Evolutionary conservation across 2,113 vertebrate genomes (phyloP), one percentile per base, ranked within the genome.

Genomic region (Larimichthys polyactis): DNA sequence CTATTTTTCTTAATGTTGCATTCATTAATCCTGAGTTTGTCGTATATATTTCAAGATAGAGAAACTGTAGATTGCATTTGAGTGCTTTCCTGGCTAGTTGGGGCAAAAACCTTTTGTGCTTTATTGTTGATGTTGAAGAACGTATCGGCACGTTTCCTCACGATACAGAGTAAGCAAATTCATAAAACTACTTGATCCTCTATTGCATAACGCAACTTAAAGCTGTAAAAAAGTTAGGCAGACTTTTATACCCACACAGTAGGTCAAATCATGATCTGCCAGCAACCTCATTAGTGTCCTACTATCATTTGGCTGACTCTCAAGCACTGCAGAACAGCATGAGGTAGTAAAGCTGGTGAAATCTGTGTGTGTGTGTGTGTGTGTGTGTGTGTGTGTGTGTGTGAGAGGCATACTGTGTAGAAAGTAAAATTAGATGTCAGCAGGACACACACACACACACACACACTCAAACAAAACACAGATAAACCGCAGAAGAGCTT

Each of bases 351-450:
- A 71, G 54, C 80, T 59, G 79, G 71, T 48, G 24, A 49, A 64
- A 49, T 54, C 5, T 59, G 2, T 54, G 54, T 11, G 59, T 63
- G 60, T 77, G 27, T 24, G 75, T 71, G 75, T 81, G 87, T 78
- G 68, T 78, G 67, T 27, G 27, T 27, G 27, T 27, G 27, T 27
- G 60, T 77, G 27, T 24, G 10, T 62, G 75, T 71, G 75, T 81
- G 87, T 78, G 68, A 75, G 80, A 78, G 62, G 68, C 52, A 24
- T 65, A 71, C 82, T 85, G 74, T 57, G 71, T 87, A 71, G 75
- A 82, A 80, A 44, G 65, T 59, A 73, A 88, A 90, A 87, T 86
- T 82, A 54, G 63, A 89, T 83, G 55, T 83, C 82, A 90, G 89
- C 83, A 84, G 70, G 81, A 1, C 17, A 27, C 27, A 55, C 49